Base-by-base conservation (phyloP, 2,888 invertebrate species). In the Idaea straminata region DNA sequence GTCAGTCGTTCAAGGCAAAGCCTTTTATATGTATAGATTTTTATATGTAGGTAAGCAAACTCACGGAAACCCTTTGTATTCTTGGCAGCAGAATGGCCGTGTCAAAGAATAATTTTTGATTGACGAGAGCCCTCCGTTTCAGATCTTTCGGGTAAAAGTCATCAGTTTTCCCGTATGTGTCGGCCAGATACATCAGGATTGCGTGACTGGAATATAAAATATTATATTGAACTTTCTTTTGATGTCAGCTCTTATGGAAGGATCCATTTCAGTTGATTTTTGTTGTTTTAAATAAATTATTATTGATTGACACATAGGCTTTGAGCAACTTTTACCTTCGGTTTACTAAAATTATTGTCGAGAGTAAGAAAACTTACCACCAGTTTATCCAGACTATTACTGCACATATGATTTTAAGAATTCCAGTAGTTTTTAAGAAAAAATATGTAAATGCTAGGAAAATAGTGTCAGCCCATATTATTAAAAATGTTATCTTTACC, bases 131-230 rank as follows among this genome's bases (percentile, higher is more conserved):
- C 65, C 94, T 80, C 67, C 80, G 78, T 64, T 86, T 74, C 0
- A 85, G 74, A 68, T 94, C 92, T 69, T 87, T 90, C 0, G 94
- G 94, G 73, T 94, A 94, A n/a, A 94, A 77, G 0, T 81, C 69
- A 67, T 92, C 89, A 70, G 89, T 81, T 69, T 87, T 85, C 1
- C 83, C 92, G 72, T 93, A 94, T 72, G 90, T 90, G 61, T 83
- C 83, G 0, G 83, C 84, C 63, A 94, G 74, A 74, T 91, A 92
- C 38, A 79, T 71, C 5, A 81, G 72, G 35, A 91, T 92, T 3
- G 89, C 88, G 64, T 90, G 67, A 47, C 69, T 67, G 67, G 64
- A 69, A 64, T 57, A 3, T n/a, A 61, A 36, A 63, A 62, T 15
- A 60, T 35, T 4, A 13, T 36, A 35, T 47, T n/a, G 34, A 34